Evolutionary conservation across 2,888 invertebrate genomes (phyloP).

Genomic region (Caenorhabditis sp.): DNA sequence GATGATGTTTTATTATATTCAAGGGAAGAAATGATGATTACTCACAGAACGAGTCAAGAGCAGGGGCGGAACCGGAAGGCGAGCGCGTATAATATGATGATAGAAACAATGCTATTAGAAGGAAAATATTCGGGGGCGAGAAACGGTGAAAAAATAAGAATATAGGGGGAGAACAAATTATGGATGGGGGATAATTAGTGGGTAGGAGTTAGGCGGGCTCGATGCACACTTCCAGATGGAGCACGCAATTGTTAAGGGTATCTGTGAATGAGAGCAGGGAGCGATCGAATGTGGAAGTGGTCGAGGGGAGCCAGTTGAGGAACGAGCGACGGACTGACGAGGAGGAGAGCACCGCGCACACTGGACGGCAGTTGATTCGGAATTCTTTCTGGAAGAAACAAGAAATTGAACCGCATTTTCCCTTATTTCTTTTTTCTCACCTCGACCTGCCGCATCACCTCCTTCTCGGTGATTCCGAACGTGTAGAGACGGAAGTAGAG

Average conservation of each 20-base stretch:
- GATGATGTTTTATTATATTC: constrained; percentile 52
- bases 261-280: constrained; percentile 38
- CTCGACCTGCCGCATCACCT: constrained; percentile 25
- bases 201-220: constrained; percentile 12
- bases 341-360: constrained; percentile 7
- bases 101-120: constrained; percentile 20
- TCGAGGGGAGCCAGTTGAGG: constrained; percentile 23
- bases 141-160: constrained; percentile 1
- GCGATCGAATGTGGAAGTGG: constrained; percentile 22
- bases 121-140: background rate
- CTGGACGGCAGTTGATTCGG: constrained; percentile 22
- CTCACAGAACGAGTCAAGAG: constrained; percentile 26
- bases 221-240: constrained; percentile 39
- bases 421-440: background rate
- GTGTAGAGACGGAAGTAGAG: constrained; percentile 40
- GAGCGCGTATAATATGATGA: background rate
- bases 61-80: background rate
- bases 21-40: constrained; percentile 28
- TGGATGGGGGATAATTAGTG: background rate
- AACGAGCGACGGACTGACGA: constrained; percentile 15
- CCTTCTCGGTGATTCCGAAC: constrained; percentile 36
- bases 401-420: background rate
- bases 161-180: background rate
- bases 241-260: constrained; percentile 12
- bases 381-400: constrained; percentile 25